A percentile compares a stretch with the other conserved stretches of the same genome.
phyloP scores from a whole-genome alignment of 2,888 invertebrate species.

The Idaea straminata region DNA sequence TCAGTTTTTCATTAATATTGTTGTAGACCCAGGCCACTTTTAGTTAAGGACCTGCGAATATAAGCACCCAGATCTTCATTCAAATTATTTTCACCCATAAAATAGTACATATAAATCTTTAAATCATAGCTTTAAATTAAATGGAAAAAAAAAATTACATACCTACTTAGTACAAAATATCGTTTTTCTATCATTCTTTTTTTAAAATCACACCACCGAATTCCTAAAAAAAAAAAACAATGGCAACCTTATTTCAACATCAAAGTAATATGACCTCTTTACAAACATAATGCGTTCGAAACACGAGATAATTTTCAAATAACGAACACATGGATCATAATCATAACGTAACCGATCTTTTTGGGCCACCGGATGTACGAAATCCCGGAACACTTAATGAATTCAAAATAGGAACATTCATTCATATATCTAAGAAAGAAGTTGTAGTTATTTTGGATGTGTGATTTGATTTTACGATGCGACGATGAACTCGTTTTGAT shows the following conservation, averaged over 20 bases:
- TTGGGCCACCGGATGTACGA: constrained; percentile 21
- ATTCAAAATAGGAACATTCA: constrained; percentile 21
- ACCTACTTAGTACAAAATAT: too few relatives aligned
- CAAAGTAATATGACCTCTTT: neutral
- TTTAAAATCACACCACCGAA: too few relatives aligned
- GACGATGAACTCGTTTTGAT: neutral
- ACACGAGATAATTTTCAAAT: neutral
- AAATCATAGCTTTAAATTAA: too few relatives aligned
- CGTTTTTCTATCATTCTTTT: too few relatives aligned
- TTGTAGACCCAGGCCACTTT: too few relatives aligned
- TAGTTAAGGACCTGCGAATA: too few relatives aligned
- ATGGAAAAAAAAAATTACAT: too few relatives aligned
- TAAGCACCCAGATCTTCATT: neutral
- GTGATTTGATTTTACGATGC: neutral
- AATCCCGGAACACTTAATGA: constrained; percentile 22
- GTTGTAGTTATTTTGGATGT: neutral
- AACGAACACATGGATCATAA: constrained; percentile 1
- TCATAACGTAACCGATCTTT: constrained; percentile 18
- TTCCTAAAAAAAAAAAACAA: neutral
- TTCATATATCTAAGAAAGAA: constrained; percentile 12
- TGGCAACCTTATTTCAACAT: neutral
- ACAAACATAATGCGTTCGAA: neutral
- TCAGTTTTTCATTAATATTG: too few relatives aligned
- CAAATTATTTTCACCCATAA: too few relatives aligned
- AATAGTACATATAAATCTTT: too few relatives aligned